These are phyloP conservation scores for Thalpophila matura DNA, from an alignment of 2,888 invertebrate species.

Conservation along the genomic window DNA sequence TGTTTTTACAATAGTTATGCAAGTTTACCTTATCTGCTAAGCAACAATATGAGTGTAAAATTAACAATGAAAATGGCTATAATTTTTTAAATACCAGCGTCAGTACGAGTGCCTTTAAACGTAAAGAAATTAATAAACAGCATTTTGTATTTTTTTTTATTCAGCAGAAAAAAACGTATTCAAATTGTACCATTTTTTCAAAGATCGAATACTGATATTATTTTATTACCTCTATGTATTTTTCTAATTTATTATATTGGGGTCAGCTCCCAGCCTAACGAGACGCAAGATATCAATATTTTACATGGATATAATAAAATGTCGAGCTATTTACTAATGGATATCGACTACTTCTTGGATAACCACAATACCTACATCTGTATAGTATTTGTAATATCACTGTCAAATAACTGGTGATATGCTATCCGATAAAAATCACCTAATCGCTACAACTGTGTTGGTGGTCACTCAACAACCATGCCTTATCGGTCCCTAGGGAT, in stretches of 20 bases:
- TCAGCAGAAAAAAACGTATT: too few relatives aligned
- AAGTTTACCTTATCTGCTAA: slow-evolving; percentile 40
- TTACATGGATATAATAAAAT: background rate
- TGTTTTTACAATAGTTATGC: slow-evolving; percentile 18
- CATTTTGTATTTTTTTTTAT: background rate
- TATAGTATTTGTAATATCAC: slow-evolving; percentile 5
- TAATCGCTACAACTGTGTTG: slow-evolving; percentile 21
- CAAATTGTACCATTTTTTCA: too few relatives aligned
- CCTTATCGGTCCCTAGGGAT: slow-evolving; percentile 44
- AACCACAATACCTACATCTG: background rate
- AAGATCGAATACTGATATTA: too few relatives aligned
- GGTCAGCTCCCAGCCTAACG: too few relatives aligned
- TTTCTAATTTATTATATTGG: too few relatives aligned
- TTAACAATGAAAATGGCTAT: slow-evolving; percentile 41
- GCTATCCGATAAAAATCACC: slow-evolving; percentile 1
- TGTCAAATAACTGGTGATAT: background rate
- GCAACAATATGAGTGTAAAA: slow-evolving; percentile 36
- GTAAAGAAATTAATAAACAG: slow-evolving; percentile 2
- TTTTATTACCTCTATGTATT: too few relatives aligned
- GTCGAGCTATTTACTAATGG: background rate
- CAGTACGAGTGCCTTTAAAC: slow-evolving; percentile 2
- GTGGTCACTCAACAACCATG: slow-evolving; percentile 27
- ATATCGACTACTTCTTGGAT: background rate
- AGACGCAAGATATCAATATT: too few relatives aligned
- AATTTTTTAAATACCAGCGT: slow-evolving; percentile 22